Base-by-base conservation (phyloP, 2,888 invertebrate genomes). In the Luperina nickerlii region DNA sequence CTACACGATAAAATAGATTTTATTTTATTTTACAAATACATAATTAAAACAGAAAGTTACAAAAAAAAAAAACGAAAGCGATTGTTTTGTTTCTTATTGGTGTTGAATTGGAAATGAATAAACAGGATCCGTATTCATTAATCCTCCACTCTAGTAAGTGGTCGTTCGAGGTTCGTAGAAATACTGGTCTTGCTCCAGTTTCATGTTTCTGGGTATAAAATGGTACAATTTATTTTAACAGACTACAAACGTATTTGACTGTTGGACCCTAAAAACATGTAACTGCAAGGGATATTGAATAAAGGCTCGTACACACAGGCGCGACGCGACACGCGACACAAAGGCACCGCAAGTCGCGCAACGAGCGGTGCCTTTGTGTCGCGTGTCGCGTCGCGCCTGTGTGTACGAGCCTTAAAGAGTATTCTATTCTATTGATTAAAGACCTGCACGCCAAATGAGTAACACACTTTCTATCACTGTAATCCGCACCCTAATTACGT, bases 1-100 rank as follows among this genome's bases (percentile, higher is more conserved):
- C 51, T 54, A 54, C 7, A 51, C 8, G 51, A 20, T 24, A 42
- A 27, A 48, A 68, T n/a, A 48, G 7, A 48, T 32, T 11, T 13
- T 20, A 62, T 42, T 42, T 27, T 11, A 24, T 18, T 70, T 71
- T 18, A n/a, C 32, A 54, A 51, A 20, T 15, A 32, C 32, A 32
- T 32, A 73, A 42, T 45, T 24, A 45, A 18, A 73, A 72, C 45
- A 45, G 15, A 67, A 67, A 72, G 27, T 63, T 42, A 18, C n/a
- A 15, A 57, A 57, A 72, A 57, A 57, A 72, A 11, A 13, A 27
- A 27, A 6, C 24, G 45, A 82, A 82, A 81, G 70, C 54, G 32
- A 45, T 70, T 60, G 27, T 51, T 57, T 57, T 60, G 9, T 45
- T 73, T 63, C 2, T 27, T 60, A 45, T n/a, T 76, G 24, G 60